phyloP scores from a whole-genome alignment of 2,113 vertebrate genomes.

The Rhabdomys dilectus region DNA sequence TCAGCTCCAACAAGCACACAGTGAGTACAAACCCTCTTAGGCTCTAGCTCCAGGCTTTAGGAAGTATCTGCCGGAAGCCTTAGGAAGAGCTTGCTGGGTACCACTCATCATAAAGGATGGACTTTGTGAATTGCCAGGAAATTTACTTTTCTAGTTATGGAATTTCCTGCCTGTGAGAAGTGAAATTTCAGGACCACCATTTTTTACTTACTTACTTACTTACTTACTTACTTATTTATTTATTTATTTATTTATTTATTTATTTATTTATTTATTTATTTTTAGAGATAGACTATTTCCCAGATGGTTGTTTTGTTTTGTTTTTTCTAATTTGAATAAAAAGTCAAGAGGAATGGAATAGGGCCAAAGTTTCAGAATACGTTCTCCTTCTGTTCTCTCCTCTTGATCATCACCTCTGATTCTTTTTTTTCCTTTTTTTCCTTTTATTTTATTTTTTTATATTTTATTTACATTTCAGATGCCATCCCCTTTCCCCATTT shows the following conservation, averaged over 20 bases:
- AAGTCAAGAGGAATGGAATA: not conserved
- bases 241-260: not conserved
- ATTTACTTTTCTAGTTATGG: not conserved
- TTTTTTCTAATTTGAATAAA: not conserved
- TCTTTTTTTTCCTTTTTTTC: no score
- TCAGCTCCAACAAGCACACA: slow-evolving; percentile 83
- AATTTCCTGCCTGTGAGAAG: not conserved
- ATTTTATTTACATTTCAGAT: no score
- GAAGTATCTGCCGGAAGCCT: not conserved
- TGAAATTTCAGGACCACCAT: not conserved
- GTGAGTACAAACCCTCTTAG: slow-evolving; percentile 86
- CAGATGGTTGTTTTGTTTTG: not conserved
- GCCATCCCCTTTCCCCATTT: no score
- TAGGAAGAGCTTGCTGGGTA: no score
- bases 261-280: not conserved
- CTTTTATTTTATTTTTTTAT: no score
- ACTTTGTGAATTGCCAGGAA: not conserved
- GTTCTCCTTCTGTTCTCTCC: no score
- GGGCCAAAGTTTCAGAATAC: not conserved
- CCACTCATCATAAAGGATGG: not conserved
- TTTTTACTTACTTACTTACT: not conserved
- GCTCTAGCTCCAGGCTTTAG: not conserved
- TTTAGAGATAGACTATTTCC: not conserved
- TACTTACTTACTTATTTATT: no score
- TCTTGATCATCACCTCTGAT: not conserved